A percentile compares a stretch with the other conserved stretches of the same genome.
phyloP scores from a whole-genome alignment of 2,888 invertebrate genomes.

The Timema cristinae region DNA sequence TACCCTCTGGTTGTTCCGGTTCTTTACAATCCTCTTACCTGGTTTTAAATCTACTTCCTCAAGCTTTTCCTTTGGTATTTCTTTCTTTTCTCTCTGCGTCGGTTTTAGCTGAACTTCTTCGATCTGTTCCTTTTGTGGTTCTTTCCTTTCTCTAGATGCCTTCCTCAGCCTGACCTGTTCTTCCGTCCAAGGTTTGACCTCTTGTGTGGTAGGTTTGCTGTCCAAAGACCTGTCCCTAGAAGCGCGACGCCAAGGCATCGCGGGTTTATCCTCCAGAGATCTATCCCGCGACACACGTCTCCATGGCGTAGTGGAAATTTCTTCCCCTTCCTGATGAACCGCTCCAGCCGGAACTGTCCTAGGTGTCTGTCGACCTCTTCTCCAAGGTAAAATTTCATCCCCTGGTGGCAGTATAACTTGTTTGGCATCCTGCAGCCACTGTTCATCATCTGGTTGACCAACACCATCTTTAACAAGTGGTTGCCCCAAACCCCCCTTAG shows the following conservation, averaged over 20 bases:
- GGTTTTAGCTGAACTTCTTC: constrained; percentile 39
- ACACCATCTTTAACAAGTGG: constrained; percentile 18
- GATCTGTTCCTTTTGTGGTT: constrained; percentile 43
- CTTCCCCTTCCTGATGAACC: constrained; percentile 23
- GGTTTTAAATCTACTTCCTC: constrained; percentile 26
- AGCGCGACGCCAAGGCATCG: not conserved
- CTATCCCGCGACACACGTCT: constrained; percentile 25
- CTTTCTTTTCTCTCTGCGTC: constrained; percentile 19
- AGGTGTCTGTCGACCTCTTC: constrained; percentile 41
- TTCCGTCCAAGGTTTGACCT: constrained; percentile 21
- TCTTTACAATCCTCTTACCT: not conserved
- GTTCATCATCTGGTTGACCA: constrained; percentile 37
- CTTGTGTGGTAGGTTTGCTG: constrained; percentile 7
- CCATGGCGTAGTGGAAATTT: constrained; percentile 37
- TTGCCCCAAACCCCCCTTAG: constrained; percentile 39
- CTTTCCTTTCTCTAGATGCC: constrained; percentile 44
- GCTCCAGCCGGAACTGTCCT: too few relatives aligned
- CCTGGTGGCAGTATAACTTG: constrained; percentile 45
- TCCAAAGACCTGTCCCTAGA: constrained; percentile 19
- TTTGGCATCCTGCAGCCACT: constrained; percentile 27
- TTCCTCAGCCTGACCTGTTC: constrained; percentile 40
- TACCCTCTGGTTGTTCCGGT: constrained; percentile 20
- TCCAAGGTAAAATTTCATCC: constrained; percentile 55
- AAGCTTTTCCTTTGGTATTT: constrained; percentile 23
- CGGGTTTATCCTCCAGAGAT: constrained; percentile 15